Evolutionary conservation across 1,140 invertebrate genomes (phyloP).

Genomic region (Achatina immaculata): DNA sequence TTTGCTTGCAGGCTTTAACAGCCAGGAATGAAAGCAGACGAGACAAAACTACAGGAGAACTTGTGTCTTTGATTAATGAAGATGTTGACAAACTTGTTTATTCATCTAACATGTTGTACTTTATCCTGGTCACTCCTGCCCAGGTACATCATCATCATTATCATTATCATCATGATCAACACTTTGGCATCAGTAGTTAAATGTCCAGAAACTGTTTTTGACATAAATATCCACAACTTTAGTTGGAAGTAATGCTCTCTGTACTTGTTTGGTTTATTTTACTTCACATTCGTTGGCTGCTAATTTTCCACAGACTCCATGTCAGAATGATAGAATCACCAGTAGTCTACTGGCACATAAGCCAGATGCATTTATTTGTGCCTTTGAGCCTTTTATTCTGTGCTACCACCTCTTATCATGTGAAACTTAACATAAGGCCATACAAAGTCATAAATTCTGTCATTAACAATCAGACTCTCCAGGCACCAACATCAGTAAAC

Average conservation of each 20-base stretch:
- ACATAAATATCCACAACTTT: not conserved
- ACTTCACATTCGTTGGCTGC: not conserved
- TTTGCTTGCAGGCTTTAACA: not conserved
- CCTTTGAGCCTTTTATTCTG: too few species aligned
- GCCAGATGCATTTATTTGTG: too few species aligned
- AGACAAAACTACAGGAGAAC: constrained; percentile 15
- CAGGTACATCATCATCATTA: not conserved
- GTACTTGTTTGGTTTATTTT: too few species aligned
- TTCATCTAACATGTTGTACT: not conserved
- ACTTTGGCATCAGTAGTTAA: not conserved
- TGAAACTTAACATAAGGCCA: too few species aligned
- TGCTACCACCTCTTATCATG: too few species aligned
- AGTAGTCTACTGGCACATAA: too few species aligned
- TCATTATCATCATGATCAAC: not conserved
- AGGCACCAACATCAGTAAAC: too few species aligned
- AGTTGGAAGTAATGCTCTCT: too few species aligned
- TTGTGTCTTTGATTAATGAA: constrained; percentile 3
- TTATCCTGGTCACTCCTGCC: not conserved
- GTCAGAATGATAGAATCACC: not conserved
- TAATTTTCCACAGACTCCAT: not conserved
- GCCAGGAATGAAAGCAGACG: not conserved
- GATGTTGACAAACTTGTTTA: constrained; percentile 3
- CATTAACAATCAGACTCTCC: too few species aligned
- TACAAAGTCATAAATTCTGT: too few species aligned
- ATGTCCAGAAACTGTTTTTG: not conserved